Evolutionary conservation across 2,888 invertebrate genomes (phyloP), one percentile per base, ranked within the genome.

Genomic region (Lobophora halterata): DNA sequence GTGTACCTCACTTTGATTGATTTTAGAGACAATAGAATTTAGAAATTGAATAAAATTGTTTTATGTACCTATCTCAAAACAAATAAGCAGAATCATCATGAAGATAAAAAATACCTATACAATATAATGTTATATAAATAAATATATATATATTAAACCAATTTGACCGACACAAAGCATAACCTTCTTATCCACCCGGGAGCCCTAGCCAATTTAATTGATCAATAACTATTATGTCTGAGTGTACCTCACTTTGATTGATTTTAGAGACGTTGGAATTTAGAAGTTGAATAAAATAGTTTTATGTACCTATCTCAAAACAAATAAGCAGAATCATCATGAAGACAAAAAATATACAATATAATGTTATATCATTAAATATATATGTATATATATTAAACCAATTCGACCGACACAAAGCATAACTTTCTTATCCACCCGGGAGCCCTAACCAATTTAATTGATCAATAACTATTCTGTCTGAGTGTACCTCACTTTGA

Each of bases 261-360:
- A 71, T 71, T 71, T 68, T 64, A 67, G 52, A 55, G 55, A 52
- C 52, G 14, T n/a, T 5, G 17, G n/a, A n/a, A n/a, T n/a, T n/a
- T n/a, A n/a, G n/a, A n/a, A n/a, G n/a, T n/a, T n/a, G n/a, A n/a
- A n/a, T n/a, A n/a, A n/a, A n/a, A n/a, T n/a, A n/a, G n/a, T n/a
- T n/a, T n/a, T n/a, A n/a, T n/a, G n/a, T n/a, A n/a, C n/a, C n/a
- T n/a, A n/a, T n/a, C n/a, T n/a, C n/a, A n/a, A n/a, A n/a, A n/a
- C n/a, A n/a, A n/a, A n/a, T n/a, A n/a, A n/a, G 17, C 8, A 5
- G 16, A 10, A 21, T 21, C 20, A 20, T 30, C 20, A 9, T 23
- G 16, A 7, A 8, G 13, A 7, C n/a, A n/a, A n/a, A n/a, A n/a
- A n/a, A n/a, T n/a, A n/a, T n/a, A n/a, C n/a, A n/a, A n/a, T n/a